Evolutionary conservation across 2,888 invertebrate species (phyloP), one percentile per base, ranked within the genome.

Genomic region (Papilio protenor): DNA sequence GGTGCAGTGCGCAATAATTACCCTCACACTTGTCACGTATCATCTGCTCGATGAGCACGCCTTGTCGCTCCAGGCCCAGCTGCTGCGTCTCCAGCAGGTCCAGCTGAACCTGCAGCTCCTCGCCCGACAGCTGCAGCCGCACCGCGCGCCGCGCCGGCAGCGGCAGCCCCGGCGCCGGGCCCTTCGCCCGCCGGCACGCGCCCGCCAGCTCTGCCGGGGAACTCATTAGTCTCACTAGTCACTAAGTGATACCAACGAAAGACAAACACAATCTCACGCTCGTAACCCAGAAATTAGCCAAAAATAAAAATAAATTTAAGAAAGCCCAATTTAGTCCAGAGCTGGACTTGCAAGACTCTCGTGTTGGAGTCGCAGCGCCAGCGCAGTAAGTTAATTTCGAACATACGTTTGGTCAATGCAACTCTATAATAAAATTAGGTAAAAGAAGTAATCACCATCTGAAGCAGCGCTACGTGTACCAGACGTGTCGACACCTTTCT

Each of bases 41-140:
- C 90, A 97, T 96, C 87, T 97, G 97, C 89, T 99, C 99, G 83
- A 99, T 95, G 82, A 97, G 96, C n/a, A 98, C 97, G 66, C 99
- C 98, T 89, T 98, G 98, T 79, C 97, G 96, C 90, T 99, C 99
- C 74, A 99, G 94, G 23, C 98, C 98, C 82, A 97, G 97, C 87
- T 98, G 97, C 87, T 98, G 98, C 73, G 97, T 96, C 90, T 98
- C 98, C 82, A 99, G 86, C 78, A 96, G 96, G 82, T 97, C 96
- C 81, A 99, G 93, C 87, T 98, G 97, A 57, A 96, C 95, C 70
- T 96, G 96, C 76, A 97, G 94, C 85, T 96, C 96, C 79, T 95
- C 95, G 5, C 96, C 90, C 0, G 96, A 95, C 85, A 96, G 90
- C 88, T 95, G 95, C 79, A 95, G 94, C 80, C 95, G 94, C 76